Conservation (phyloP, 2,888 invertebrate species). For the Penaeus monodon region DNA sequence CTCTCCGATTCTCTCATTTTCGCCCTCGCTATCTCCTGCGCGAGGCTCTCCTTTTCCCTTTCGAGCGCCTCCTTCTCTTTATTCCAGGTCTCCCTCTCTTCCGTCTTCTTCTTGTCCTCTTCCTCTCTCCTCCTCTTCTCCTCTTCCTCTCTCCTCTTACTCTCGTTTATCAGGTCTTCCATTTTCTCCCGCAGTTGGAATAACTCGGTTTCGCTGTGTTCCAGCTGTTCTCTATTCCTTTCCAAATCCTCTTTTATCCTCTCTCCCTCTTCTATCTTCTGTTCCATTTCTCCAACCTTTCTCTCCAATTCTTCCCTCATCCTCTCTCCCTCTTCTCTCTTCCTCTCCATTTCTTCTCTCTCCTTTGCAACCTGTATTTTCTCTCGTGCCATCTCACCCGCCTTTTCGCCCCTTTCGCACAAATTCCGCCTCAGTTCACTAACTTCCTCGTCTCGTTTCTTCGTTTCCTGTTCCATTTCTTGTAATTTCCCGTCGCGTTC, state of each 20-base stretch:
- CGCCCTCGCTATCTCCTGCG: conserved; percentile 15
- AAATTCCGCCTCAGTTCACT: too few relatives aligned
- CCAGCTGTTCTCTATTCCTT: conserved; percentile 34
- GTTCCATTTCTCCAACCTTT: conserved; percentile 19
- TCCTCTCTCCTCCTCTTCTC: conserved; percentile 27
- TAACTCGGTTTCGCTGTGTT: conserved; percentile 35
- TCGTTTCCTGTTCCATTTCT: too few relatives aligned
- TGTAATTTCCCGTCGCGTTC: too few relatives aligned
- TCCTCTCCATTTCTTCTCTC: too few relatives aligned
- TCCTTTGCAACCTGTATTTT: too few relatives aligned
- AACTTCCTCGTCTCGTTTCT: too few relatives aligned
- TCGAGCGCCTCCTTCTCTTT: background rate
- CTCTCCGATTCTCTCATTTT: background rate
- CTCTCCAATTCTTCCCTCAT: background rate
- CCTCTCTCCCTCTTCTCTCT: too few relatives aligned
- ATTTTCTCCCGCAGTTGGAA: conserved; percentile 36
- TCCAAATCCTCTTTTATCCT: conserved; percentile 19
- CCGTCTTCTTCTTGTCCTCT: conserved; percentile 24
- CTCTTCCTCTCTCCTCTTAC: background rate
- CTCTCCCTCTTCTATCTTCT: conserved; percentile 19
- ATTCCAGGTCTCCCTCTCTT: conserved; percentile 17
- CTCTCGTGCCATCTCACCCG: too few relatives aligned
- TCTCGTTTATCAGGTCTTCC: background rate
- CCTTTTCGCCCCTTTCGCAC: too few relatives aligned
- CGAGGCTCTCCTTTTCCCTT: background rate